Conservation (phyloP, 2,113 vertebrate genomes). For the Eptesicus fuscus region DNA sequence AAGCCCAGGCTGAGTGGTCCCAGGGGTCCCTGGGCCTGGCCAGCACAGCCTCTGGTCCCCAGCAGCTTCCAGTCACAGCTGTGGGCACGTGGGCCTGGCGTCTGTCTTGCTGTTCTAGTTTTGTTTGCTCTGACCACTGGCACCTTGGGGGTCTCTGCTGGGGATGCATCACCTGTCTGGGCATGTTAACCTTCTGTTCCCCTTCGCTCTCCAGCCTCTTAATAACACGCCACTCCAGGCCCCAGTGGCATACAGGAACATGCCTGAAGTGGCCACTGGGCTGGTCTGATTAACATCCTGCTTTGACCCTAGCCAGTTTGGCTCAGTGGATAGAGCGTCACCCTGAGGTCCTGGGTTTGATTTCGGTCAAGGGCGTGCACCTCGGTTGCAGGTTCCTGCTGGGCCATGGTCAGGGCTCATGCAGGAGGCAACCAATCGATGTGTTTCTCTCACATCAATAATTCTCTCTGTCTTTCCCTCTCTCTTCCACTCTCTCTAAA, state of each 20-base stretch:
- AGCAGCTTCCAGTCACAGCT: neutral
- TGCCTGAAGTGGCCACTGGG: neutral
- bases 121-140: neutral
- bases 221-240: neutral
- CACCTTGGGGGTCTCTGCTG: neutral
- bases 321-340: too few relatives aligned
- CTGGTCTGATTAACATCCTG: neutral
- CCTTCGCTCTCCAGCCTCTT: neutral
- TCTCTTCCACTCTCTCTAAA: too few relatives aligned
- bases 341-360: too few relatives aligned
- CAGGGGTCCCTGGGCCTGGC: neutral
- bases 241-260: neutral
- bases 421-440: too few relatives aligned
- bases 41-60: neutral
- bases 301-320: neutral
- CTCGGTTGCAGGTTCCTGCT: too few relatives aligned
- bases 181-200: neutral
- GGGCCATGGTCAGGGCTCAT: too few relatives aligned
- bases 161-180: rapidly evolving
- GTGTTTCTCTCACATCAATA: too few relatives aligned
- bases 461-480: too few relatives aligned
- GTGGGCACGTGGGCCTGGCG: neutral
- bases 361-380: too few relatives aligned
- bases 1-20: neutral
- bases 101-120: rapidly evolving